phyloP scores from a whole-genome alignment of 2,888 invertebrate species.

The Leptura quadrifasciata region DNA sequence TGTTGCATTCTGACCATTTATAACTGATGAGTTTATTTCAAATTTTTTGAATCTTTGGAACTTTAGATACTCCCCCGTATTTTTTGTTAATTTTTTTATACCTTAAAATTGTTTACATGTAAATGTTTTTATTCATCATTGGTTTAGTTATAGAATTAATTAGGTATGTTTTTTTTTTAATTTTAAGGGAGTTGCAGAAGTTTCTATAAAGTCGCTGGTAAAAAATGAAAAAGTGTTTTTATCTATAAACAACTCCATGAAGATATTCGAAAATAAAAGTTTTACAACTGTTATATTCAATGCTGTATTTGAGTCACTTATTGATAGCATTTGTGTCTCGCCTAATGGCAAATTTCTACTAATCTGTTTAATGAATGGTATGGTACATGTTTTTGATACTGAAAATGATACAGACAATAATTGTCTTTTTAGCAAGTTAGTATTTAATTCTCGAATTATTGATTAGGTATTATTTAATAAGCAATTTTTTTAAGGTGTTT shows the following conservation, averaged over 20 bases:
- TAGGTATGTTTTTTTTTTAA: slow-evolving; percentile 11
- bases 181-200: slow-evolving; percentile 44
- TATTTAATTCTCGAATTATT: not conserved
- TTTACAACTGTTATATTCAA: slow-evolving; percentile 50
- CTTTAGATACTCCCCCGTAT: too few relatives aligned
- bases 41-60: too few relatives aligned
- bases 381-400: slow-evolving; percentile 49
- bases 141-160: too few relatives aligned
- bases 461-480: not conserved
- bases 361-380: slow-evolving; percentile 53
- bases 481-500: slow-evolving; percentile 25
- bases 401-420: slow-evolving; percentile 19
- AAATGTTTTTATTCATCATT: too few relatives aligned
- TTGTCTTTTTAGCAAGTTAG: slow-evolving; percentile 46
- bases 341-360: slow-evolving; percentile 43
- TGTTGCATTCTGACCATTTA: too few relatives aligned
- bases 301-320: slow-evolving; percentile 42
- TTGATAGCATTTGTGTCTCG: slow-evolving; percentile 52
- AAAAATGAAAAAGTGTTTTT: slow-evolving; percentile 50
- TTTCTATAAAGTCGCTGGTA: slow-evolving; percentile 45
- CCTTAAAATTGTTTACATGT: not conserved
- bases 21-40: too few relatives aligned
- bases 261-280: slow-evolving; percentile 51
- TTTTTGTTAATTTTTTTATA: too few relatives aligned
- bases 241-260: slow-evolving; percentile 48